Evolutionary conservation across 2,797 vertebrate genomes (phyloP).

Genomic region (Anomalospiza imberbis): DNA sequence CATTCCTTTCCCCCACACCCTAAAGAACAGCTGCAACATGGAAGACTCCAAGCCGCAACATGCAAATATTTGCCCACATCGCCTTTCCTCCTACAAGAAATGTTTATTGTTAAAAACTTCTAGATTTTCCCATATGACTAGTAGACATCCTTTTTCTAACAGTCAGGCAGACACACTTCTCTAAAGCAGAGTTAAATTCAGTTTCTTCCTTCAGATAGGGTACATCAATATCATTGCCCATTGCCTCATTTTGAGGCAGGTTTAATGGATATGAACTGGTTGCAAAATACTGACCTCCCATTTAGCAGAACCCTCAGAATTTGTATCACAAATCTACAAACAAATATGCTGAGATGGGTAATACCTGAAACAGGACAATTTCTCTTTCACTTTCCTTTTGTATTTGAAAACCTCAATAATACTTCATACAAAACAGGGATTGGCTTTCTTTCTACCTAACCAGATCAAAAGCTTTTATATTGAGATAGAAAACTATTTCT

Average conservation of each 20-base stretch:
- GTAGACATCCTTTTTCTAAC: not conserved
- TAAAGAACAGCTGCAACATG: not conserved
- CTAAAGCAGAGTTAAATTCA: not conserved
- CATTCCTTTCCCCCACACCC: not conserved
- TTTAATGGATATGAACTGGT: not conserved
- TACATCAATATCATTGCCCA: not conserved
- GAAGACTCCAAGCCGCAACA: not conserved
- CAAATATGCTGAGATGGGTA: not conserved
- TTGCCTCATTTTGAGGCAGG: not conserved
- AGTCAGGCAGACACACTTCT: not conserved
- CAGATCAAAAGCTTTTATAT: constrained; percentile 35
- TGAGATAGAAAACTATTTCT: constrained; percentile 21
- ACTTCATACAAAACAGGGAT: not conserved
- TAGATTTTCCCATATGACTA: not conserved
- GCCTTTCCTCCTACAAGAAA: not conserved
- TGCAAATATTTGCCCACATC: not conserved
- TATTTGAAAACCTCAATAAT: constrained; percentile 29
- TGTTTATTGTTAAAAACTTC: not conserved
- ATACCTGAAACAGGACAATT: constrained; percentile 10
- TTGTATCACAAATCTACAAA: not conserved
- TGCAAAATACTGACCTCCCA: not conserved
- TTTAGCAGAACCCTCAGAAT: not conserved
- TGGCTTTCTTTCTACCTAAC: constrained; percentile 20
- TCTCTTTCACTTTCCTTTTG: not conserved
- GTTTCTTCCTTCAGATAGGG: not conserved